Conservation (phyloP, 2,888 invertebrate species). For the Polyploca ridens region DNA sequence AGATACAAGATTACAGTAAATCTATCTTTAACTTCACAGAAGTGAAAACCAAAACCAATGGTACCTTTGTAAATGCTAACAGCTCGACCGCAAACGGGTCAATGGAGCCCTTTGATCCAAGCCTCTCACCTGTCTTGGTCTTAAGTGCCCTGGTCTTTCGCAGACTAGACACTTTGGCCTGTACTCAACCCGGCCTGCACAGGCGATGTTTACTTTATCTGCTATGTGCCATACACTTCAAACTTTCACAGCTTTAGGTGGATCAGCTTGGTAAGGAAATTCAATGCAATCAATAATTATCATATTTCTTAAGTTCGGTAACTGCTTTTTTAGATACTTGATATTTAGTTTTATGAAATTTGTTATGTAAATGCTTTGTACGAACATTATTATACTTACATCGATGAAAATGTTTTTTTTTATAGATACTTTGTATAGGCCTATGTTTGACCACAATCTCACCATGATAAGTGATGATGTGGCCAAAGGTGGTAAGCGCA, state of each 20-base stretch:
- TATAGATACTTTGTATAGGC: no score
- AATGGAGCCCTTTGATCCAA: constrained; percentile 78
- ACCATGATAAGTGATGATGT: no score
- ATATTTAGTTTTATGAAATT: no score
- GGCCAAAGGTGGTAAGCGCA: no score
- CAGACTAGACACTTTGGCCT: constrained; percentile 68
- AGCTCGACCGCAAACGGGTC: constrained; percentile 68
- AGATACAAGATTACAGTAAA: no score
- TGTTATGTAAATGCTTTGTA: no score
- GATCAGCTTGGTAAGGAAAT: not conserved
- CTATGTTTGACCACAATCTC: no score
- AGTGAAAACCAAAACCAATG: constrained; percentile 26
- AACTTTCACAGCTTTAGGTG: constrained; percentile 13
- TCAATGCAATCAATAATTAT: constrained; percentile 24
- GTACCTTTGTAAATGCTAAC: constrained; percentile 53
- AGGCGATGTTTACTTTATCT: constrained; percentile 61
- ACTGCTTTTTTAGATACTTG: not conserved
- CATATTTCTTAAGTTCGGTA: not conserved
- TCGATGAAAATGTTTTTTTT: no score
- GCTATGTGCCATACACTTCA: constrained; percentile 37
- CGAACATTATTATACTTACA: no score
- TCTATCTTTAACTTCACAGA: constrained; percentile 13
- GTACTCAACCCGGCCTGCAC: constrained; percentile 54
- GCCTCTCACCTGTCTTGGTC: constrained; percentile 67
- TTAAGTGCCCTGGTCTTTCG: constrained; percentile 68